Evolutionary conservation across 2,888 invertebrate genomes (phyloP), one percentile per base, ranked within the genome.

Genomic region (Leptopilina syphax): DNA sequence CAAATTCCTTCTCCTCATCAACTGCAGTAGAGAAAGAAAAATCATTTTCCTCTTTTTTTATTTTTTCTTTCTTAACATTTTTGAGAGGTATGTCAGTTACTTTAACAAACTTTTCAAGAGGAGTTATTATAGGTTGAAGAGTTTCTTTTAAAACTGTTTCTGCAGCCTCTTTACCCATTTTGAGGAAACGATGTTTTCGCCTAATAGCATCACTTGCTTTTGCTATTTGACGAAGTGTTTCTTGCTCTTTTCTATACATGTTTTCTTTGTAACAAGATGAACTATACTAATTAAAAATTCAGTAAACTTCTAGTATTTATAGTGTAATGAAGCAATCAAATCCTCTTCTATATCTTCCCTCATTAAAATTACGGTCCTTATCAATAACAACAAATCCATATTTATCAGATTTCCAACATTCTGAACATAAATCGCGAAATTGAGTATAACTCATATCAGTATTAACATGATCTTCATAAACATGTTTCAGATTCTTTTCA

Each of bases 401-500:
- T n/a, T n/a, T n/a, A n/a, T n/a, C n/a, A n/a, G n/a, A n/a, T n/a
- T n/a, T n/a, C n/a, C n/a, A n/a, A n/a, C n/a, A n/a, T n/a, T n/a
- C n/a, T n/a, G n/a, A n/a, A n/a, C n/a, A n/a, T n/a, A n/a, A n/a
- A n/a, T n/a, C n/a, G n/a, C n/a, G n/a, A n/a, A n/a, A n/a, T n/a
- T n/a, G n/a, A n/a, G n/a, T n/a, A n/a, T n/a, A n/a, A n/a, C n/a
- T n/a, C n/a, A n/a, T n/a, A n/a, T n/a, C n/a, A n/a, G n/a, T n/a
- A n/a, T n/a, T n/a, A n/a, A n/a, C n/a, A n/a, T n/a, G n/a, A n/a
- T n/a, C n/a, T n/a, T n/a, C n/a, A n/a, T n/a, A n/a, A n/a, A n/a
- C n/a, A 67, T 85, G 84, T 73, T 82, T 82, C 9, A 85, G 65
- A 81, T 85, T 83, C 47, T 10, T 76, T 81, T 84, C 88, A 89